phyloP scores from a whole-genome alignment of 2,888 invertebrate species.

The Ectropis crepuscularia region DNA sequence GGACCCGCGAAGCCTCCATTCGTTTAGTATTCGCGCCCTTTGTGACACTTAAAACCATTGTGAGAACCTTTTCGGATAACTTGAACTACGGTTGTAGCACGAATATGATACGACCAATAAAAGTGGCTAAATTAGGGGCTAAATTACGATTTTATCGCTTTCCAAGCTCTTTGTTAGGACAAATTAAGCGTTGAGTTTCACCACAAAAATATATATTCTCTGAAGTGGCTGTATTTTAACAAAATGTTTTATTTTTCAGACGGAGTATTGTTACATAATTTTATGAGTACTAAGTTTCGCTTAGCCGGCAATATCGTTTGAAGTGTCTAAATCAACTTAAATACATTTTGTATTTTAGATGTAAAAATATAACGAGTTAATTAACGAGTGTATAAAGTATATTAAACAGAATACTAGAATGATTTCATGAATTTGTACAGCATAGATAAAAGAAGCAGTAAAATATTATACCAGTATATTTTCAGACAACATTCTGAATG shows the following conservation, averaged over 20 bases:
- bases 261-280: conserved; percentile 2
- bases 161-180: conserved; percentile 24
- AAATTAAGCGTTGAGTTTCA: conserved; percentile 17
- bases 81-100: conserved; percentile 54
- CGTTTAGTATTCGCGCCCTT: conserved; percentile 82
- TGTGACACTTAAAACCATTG: conserved; percentile 82
- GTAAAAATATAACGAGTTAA: too few species aligned
- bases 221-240: conserved; percentile 2
- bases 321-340: background rate
- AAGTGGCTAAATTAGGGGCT: conserved; percentile 38
- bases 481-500: too few species aligned
- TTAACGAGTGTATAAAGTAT: too few species aligned
- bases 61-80: conserved; percentile 65
- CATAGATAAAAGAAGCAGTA: too few species aligned
- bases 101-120: conserved; percentile 47
- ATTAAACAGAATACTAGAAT: too few species aligned
- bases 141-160: conserved; percentile 38
- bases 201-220: conserved; percentile 13
- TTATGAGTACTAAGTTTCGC: background rate
- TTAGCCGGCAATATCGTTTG: background rate
- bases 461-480: too few species aligned
- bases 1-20: conserved; percentile 66
- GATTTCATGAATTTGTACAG: too few species aligned
- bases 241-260: conserved; percentile 2
- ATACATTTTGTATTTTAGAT: too few species aligned